Conservation (phyloP, 2,888 invertebrate genomes). For the Meteorus colon region DNA sequence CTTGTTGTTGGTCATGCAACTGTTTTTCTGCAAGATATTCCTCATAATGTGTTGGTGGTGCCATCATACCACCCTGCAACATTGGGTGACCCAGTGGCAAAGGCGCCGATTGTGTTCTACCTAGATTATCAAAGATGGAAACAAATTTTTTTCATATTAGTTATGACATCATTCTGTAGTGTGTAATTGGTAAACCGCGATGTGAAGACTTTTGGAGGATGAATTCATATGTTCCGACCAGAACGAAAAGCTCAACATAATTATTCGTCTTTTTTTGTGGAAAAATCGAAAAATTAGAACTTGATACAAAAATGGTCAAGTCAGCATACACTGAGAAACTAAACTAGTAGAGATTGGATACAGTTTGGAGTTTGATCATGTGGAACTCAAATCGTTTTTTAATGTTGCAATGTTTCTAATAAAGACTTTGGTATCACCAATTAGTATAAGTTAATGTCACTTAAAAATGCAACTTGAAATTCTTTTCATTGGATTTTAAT, state of each 20-base stretch:
- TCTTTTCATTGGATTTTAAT: too few species aligned
- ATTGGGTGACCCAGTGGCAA: slow-evolving; percentile 92
- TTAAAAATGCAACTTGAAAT: too few species aligned
- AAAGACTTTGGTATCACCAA: too few species aligned
- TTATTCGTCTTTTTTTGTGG: neutral
- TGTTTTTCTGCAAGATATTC: slow-evolving; percentile 76
- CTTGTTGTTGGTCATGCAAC: slow-evolving; percentile 74
- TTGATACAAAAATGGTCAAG: too few species aligned
- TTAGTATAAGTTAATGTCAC: too few species aligned
- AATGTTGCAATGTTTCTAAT: too few species aligned
- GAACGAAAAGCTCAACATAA: neutral
- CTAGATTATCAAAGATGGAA: slow-evolving; percentile 66
- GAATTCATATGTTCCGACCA: neutral
- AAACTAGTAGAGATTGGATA: too few species aligned
- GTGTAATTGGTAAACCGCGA: slow-evolving; percentile 31
- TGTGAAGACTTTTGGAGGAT: slow-evolving; percentile 27
- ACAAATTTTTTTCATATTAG: slow-evolving; percentile 10
- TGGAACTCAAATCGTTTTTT: too few species aligned
- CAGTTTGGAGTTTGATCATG: too few species aligned
- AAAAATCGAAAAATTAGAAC: too few species aligned
- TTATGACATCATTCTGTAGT: neutral
- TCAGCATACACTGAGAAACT: too few species aligned
- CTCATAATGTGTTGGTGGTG: slow-evolving; percentile 75
- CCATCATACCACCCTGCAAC: slow-evolving; percentile 76
- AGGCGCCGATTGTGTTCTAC: slow-evolving; percentile 95